Evolutionary conservation across 2,113 vertebrate species (phyloP), one percentile per base, ranked within the genome.

Genomic region (Ptilorrhoa leucosticta): DNA sequence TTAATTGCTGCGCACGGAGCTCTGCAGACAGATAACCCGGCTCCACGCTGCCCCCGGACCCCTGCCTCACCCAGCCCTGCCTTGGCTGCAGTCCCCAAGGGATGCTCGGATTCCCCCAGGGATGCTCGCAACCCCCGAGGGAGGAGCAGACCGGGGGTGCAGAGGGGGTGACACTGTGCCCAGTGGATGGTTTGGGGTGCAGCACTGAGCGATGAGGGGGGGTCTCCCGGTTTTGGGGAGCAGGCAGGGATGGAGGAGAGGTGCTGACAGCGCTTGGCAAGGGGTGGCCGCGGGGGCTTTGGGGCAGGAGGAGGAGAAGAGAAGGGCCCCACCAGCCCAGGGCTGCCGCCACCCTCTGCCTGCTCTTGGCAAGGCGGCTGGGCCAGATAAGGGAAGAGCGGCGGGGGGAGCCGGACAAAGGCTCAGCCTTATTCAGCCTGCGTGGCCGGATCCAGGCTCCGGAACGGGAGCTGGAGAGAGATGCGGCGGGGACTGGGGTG

Each of bases 1-100:
- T 96, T 96, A 96, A 96, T 96, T 95, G 96, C 93, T 63, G 83
- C 2, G 1, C 30, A 13, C 27, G 0, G 96, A 94, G 90, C 94
- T 86, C 91, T 96, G 93, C 92, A 95, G 93, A 91, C 91, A 89
- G 95, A 94, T 83, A 83, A 93, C 87, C 81, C 21, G 82, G 89
- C 96, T 93, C 89, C 28, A 4, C 1, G 22, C 83, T 73, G 93
- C 87, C 93, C 88, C 39, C 16, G 6, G 80, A 92, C 50, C 2
- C 87, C 78, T 4, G 8, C 71, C 70, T 63, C 22, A 3, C 31
- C 82, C 89, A 50, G 56, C 39, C 39, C 61, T 56, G 73, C 75
- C 2, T 19, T 8, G 58, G n/a, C 91, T 42, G 11, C 64, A 22
- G 77, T 7, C 51, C 77, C 48, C n/a, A 13, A 2, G 56, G 15